Evolutionary conservation across 2,113 vertebrate genomes (phyloP).

Genomic region (Cebidichthys violaceus): DNA sequence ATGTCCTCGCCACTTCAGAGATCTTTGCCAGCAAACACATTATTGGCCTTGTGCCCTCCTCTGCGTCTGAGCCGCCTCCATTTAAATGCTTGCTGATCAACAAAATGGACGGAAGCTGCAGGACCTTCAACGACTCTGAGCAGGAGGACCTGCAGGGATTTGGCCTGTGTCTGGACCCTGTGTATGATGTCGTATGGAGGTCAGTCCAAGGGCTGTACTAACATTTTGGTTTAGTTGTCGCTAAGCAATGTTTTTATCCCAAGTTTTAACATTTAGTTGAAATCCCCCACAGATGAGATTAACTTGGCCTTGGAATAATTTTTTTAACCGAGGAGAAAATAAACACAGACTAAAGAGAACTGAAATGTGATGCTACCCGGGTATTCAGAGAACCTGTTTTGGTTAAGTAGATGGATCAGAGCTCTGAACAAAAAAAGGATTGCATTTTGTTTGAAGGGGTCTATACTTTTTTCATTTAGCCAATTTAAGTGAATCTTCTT

Average conservation of each 20-base stretch:
- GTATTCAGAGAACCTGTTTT: not conserved
- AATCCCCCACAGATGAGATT: not conserved
- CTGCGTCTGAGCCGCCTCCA: slow-evolving; percentile 94
- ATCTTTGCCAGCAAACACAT: slow-evolving; percentile 99
- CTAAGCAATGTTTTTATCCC: not conserved
- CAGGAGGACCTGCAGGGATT: slow-evolving; percentile 98
- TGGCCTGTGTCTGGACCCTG: slow-evolving; percentile 97
- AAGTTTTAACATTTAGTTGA: not conserved
- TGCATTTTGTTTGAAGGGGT: too few relatives aligned
- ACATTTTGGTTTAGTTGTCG: not conserved
- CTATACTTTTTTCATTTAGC: too few relatives aligned
- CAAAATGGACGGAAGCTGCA: slow-evolving; percentile 98
- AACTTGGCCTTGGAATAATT: too few relatives aligned
- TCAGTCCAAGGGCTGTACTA: slow-evolving; percentile 65
- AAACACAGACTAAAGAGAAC: not conserved
- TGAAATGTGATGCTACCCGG: not conserved
- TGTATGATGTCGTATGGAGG: slow-evolving; percentile 99
- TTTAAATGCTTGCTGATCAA: slow-evolving; percentile 99
- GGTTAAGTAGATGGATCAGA: not conserved
- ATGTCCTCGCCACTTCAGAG: slow-evolving; percentile 97
- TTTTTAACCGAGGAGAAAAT: not conserved
- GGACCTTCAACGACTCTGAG: slow-evolving; percentile 98
- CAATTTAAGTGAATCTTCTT: not conserved
- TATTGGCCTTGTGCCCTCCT: slow-evolving; percentile 97
- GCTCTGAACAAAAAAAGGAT: too few relatives aligned